Evolutionary conservation across 2,888 invertebrate genomes (phyloP).

Genomic region (Nesidiocoris tenuis): DNA sequence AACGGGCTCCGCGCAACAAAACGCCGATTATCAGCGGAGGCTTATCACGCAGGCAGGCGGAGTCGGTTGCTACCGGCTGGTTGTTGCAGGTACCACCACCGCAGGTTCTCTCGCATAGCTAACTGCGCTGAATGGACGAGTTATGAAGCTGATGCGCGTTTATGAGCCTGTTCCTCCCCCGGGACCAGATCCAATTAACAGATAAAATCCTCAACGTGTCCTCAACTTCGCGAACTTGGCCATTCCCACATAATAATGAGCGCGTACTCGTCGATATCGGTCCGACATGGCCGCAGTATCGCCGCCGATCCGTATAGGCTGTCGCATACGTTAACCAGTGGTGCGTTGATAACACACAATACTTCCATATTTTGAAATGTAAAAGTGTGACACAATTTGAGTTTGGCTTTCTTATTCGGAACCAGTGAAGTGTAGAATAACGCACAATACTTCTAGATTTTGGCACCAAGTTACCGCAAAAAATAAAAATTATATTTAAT

Average conservation of each 20-base stretch:
- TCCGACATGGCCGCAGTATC: not conserved
- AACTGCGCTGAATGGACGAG: not conserved
- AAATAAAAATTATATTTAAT: too few species aligned
- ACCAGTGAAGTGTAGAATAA: too few species aligned
- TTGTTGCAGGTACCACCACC: not conserved
- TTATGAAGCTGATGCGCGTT: not conserved
- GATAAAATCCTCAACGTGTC: not conserved
- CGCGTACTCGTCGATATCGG: not conserved
- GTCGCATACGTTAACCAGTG: too few species aligned
- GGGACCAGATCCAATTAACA: not conserved
- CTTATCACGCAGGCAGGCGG: not conserved
- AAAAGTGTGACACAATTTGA: too few species aligned
- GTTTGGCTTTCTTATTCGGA: too few species aligned
- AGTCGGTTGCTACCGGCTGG: too few species aligned
- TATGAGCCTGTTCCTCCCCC: not conserved
- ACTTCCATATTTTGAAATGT: too few species aligned
- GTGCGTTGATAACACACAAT: too few species aligned
- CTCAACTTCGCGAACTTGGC: not conserved
- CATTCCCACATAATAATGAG: not conserved
- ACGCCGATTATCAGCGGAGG: not conserved
- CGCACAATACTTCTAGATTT: too few species aligned
- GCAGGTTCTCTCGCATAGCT: not conserved
- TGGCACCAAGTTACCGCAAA: too few species aligned
- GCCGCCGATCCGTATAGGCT: too few species aligned
- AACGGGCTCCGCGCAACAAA: not conserved